Percentiles rank a stretch among this genome's conserved stretches.
Conservation (phyloP, 2,888 invertebrate species). For the Eupsilia transversa region DNA sequence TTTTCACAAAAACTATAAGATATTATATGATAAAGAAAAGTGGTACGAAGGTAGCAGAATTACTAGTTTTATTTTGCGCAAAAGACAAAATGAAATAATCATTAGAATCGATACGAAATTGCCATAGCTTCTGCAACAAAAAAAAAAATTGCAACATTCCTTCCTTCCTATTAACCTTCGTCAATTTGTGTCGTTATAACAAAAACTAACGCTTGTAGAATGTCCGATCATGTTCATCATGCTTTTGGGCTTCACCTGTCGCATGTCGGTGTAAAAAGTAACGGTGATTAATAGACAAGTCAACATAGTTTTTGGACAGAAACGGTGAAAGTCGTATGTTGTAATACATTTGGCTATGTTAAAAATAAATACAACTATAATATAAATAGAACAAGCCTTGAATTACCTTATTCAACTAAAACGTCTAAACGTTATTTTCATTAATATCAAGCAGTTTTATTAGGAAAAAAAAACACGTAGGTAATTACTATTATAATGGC, state of each 20-base stretch:
- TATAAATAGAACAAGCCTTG: not conserved
- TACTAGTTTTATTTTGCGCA: not conserved
- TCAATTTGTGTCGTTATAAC: not conserved
- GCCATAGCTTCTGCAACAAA: not conserved
- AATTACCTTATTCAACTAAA: not conserved
- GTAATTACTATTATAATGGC: not conserved
- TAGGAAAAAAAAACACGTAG: not conserved
- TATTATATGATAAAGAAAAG: not conserved
- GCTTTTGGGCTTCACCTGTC: not conserved
- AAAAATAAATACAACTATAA: too few species aligned
- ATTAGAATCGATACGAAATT: not conserved
- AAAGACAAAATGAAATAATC: not conserved
- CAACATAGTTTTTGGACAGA: not conserved
- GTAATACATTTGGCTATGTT: not conserved
- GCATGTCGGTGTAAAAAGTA: not conserved
- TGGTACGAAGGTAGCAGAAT: not conserved
- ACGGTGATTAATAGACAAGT: not conserved
- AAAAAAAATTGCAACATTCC: too few species aligned
- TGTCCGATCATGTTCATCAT: not conserved
- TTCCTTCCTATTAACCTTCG: too few species aligned
- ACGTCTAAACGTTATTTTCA: not conserved
- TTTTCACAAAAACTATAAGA: not conserved
- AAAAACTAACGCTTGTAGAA: not conserved
- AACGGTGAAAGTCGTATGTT: not conserved
- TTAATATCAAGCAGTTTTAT: not conserved